These are phyloP conservation scores for Epizoanthus ramosus DNA, from an alignment of 92 coral and sea anemone species.

Conservation along the genomic window DNA sequence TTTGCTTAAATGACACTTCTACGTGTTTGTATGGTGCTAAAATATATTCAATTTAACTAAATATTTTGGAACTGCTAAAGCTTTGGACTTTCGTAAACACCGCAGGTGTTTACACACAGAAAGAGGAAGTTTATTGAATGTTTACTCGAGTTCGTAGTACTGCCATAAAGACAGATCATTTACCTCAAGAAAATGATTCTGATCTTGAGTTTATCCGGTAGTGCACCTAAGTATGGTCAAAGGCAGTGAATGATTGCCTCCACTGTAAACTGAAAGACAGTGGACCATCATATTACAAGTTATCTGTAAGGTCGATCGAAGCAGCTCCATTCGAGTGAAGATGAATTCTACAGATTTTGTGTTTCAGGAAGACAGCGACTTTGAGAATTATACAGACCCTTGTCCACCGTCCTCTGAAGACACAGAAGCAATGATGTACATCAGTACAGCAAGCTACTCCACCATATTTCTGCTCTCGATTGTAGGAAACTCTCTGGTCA, in stretches of 20 bases:
- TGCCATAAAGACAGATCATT: conserved; percentile 26
- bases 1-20: no score
- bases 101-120: conserved; percentile 8
- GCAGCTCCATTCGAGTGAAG: not conserved
- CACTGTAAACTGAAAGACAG: not conserved
- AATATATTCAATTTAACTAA: no score
- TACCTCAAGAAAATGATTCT: not conserved
- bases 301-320: not conserved
- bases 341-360: conserved; percentile 19
- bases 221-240: conserved; percentile 23
- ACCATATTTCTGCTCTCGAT: conserved; percentile 8
- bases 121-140: conserved; percentile 1
- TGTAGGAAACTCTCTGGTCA: conserved; percentile 17
- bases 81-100: conserved; percentile 1
- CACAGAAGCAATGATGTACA: conserved; percentile 14
- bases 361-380: not conserved
- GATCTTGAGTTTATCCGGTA: not conserved
- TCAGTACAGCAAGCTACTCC: not conserved
- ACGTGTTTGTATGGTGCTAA: no score
- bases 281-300: no score
- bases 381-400: not conserved
- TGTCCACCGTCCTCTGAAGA: conserved; percentile 10
- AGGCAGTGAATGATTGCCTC: not conserved
- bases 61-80: not conserved
- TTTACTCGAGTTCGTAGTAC: not conserved